Evolutionary conservation across 1,140 invertebrate genomes (phyloP).

Genomic region (Brachionus sp.): DNA sequence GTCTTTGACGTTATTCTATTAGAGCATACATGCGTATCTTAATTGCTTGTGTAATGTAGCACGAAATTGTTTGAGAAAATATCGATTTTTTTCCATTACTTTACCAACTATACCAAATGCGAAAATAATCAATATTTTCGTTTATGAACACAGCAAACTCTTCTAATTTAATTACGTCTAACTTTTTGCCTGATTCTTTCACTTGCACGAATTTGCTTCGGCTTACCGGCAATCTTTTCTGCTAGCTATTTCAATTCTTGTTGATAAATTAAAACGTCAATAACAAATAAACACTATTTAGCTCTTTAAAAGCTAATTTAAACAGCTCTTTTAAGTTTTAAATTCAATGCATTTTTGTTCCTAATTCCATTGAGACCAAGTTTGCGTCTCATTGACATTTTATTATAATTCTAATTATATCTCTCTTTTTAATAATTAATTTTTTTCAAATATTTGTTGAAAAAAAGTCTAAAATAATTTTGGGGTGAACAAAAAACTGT

Average conservation of each 20-base stretch:
- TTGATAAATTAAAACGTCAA: neutral
- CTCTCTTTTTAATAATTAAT: too few relatives aligned
- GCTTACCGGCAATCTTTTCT: neutral
- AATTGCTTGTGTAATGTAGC: neutral
- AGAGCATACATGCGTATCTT: neutral
- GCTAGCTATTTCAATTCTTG: neutral
- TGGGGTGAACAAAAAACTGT: too few relatives aligned
- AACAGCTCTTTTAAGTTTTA: too few relatives aligned
- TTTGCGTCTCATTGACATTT: too few relatives aligned
- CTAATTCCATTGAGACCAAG: too few relatives aligned
- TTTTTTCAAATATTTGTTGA: too few relatives aligned
- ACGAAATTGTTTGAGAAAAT: neutral
- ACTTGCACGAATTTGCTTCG: neutral
- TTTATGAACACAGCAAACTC: neutral
- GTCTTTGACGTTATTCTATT: neutral
- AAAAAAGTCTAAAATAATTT: too few relatives aligned
- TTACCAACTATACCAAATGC: constrained; percentile 1
- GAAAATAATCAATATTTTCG: constrained; percentile 35
- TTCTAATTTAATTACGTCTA: neutral
- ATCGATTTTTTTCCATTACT: constrained; percentile 27
- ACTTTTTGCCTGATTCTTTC: neutral
- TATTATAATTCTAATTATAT: too few relatives aligned
- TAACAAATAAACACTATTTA: too few relatives aligned
- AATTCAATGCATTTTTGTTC: too few relatives aligned
- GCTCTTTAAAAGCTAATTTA: too few relatives aligned